phyloP scores from a whole-genome alignment of 2,888 invertebrate species.

The Ceramica pisi region DNA sequence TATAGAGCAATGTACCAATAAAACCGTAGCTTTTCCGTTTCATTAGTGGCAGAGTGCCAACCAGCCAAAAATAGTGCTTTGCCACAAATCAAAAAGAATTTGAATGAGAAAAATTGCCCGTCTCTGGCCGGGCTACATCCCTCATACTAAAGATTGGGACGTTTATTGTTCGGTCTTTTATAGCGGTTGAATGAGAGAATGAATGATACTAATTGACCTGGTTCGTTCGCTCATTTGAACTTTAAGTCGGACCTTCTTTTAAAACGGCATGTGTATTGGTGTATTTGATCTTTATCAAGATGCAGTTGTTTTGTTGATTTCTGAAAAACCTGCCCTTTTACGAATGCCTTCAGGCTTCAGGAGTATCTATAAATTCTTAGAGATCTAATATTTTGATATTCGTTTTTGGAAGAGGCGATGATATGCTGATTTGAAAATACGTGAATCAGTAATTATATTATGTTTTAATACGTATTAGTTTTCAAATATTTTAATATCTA shows the following conservation, averaged over 20 bases:
- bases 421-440: not conserved
- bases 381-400: not conserved
- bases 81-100: slow-evolving; percentile 63
- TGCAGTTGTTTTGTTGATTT: not conserved
- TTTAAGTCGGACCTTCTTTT: not conserved
- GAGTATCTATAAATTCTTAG: not conserved
- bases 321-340: not conserved
- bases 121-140: slow-evolving; percentile 28
- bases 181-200: slow-evolving; percentile 10
- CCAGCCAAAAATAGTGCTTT: slow-evolving; percentile 44
- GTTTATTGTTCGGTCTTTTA: slow-evolving; percentile 19
- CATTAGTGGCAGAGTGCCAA: slow-evolving; percentile 60
- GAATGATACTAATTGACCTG: slow-evolving; percentile 14
- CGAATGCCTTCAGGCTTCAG: not conserved
- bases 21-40: slow-evolving; percentile 47
- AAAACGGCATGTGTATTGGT: not conserved
- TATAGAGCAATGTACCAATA: slow-evolving; percentile 43
- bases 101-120: slow-evolving; percentile 60
- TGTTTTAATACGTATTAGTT: too few species aligned
- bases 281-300: too few species aligned
- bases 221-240: slow-evolving; percentile 11
- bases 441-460: too few species aligned
- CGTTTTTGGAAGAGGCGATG: not conserved
- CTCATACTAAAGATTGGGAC: slow-evolving; percentile 30
- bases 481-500: too few species aligned